Percentiles rank a stretch among this genome's conserved stretches.
Conservation (phyloP, 2,888 invertebrate genomes). For the Drosophila suboccidentalis region DNA sequence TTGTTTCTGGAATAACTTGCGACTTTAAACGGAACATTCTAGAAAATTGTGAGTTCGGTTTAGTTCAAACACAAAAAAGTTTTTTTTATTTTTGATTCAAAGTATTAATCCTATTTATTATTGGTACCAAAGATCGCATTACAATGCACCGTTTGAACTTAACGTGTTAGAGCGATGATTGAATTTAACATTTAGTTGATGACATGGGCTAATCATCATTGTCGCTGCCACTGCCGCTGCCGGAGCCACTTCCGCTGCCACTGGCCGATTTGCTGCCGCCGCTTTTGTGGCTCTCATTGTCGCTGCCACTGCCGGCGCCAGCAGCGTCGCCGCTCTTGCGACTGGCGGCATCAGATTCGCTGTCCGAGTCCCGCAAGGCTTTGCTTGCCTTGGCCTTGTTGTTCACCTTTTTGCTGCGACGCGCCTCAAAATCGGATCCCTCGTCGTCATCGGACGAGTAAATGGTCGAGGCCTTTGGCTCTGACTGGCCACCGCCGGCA, state of each 20-base stretch:
- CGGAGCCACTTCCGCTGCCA: conserved; percentile 52
- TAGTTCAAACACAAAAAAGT: no score
- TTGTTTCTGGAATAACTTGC: no score
- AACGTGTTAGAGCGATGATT: neutral
- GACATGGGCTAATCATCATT: conserved; percentile 57
- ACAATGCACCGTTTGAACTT: neutral
- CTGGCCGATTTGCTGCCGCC: conserved; percentile 57
- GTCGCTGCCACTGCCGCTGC: conserved; percentile 55
- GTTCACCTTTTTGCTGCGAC: conserved; percentile 90
- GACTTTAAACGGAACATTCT: no score
- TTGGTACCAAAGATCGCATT: neutral
- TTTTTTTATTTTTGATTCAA: conserved; percentile 5
- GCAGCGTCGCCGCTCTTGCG: conserved; percentile 70
- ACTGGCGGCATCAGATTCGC: conserved; percentile 85
- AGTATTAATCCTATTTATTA: neutral
- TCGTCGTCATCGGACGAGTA: conserved; percentile 94
- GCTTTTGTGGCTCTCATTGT: conserved; percentile 63
- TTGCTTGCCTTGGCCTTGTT: conserved; percentile 92
- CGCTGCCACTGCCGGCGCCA: conserved; percentile 53
- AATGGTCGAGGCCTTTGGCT: conserved; percentile 88
- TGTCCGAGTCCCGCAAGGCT: conserved; percentile 92
- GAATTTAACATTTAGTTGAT: neutral
- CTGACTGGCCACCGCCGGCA: conserved; percentile 62
- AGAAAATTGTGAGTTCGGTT: no score
- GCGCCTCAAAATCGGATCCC: conserved; percentile 93